Conservation (phyloP, 2,797 vertebrate genomes). For the Acipenser transmontanus region DNA sequence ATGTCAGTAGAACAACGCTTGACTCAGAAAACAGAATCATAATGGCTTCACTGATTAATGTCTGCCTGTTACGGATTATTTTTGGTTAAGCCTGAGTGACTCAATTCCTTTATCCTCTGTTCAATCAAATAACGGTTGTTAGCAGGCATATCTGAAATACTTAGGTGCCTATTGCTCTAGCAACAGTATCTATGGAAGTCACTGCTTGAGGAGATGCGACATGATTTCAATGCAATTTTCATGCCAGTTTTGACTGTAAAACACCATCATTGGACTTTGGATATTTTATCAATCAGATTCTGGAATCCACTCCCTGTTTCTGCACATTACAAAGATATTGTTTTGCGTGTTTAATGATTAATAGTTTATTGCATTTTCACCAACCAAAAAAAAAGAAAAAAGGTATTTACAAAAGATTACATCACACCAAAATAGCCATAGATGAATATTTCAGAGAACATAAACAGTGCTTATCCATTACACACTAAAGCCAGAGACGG, state of each 20-base stretch:
- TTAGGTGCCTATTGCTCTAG: constrained; percentile 20
- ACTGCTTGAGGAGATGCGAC: constrained; percentile 6
- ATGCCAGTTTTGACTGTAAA: no score
- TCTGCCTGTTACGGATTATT: neutral
- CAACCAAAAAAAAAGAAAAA: no score
- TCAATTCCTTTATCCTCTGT: neutral
- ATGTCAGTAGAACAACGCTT: no score
- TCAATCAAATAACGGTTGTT: constrained; percentile 2
- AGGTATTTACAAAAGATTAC: no score
- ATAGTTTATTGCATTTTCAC: neutral
- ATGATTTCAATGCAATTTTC: neutral
- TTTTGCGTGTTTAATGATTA: neutral
- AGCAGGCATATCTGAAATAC: constrained; percentile 10
- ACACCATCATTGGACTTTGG: no score
- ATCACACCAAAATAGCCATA: no score
- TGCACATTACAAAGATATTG: neutral
- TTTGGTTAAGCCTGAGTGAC: neutral
- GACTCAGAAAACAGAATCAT: no score
- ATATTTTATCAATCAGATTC: no score
- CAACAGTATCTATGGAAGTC: constrained; percentile 21
- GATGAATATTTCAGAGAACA: no score
- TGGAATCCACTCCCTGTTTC: neutral
- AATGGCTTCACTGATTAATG: no score
- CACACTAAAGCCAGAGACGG: no score
- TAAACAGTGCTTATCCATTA: no score